Evolutionary conservation across 2,888 invertebrate genomes (phyloP).

Genomic region (Ophion obscuratus): DNA sequence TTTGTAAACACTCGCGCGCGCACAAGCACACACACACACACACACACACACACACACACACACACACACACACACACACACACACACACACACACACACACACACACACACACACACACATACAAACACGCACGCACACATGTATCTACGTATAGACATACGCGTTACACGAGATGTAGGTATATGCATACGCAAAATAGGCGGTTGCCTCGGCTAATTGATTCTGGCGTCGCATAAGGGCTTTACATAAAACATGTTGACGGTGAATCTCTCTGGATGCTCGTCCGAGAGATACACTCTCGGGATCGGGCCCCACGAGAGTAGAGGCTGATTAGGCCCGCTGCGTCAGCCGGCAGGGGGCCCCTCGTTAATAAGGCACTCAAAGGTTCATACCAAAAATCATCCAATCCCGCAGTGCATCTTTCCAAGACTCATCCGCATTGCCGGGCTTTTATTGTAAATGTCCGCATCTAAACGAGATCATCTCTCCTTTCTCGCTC

Average conservation of each 20-base stretch:
- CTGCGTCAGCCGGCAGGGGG: slow-evolving; percentile 76
- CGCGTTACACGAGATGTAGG: slow-evolving; percentile 11
- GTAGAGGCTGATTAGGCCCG: slow-evolving; percentile 75
- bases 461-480: slow-evolving; percentile 46
- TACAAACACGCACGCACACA: neutral
- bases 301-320: slow-evolving; percentile 69
- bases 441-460: slow-evolving; percentile 44
- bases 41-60: neutral
- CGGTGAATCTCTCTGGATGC: slow-evolving; percentile 64
- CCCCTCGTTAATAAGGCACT: slow-evolving; percentile 79
- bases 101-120: no score
- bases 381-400: slow-evolving; percentile 71
- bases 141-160: neutral
- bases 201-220: slow-evolving; percentile 78
- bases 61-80: neutral
- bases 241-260: slow-evolving; percentile 79
- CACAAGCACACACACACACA: neutral
- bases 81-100: no score
- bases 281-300: slow-evolving; percentile 46
- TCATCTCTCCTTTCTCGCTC: slow-evolving; percentile 20
- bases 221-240: slow-evolving; percentile 76
- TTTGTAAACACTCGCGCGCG: slow-evolving; percentile 58
- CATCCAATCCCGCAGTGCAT: slow-evolving; percentile 64
- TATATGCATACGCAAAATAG: slow-evolving; percentile 75
- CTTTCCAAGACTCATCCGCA: slow-evolving; percentile 38